Conservation (phyloP, 1,140 invertebrate species). For the Augochlora pura region DNA sequence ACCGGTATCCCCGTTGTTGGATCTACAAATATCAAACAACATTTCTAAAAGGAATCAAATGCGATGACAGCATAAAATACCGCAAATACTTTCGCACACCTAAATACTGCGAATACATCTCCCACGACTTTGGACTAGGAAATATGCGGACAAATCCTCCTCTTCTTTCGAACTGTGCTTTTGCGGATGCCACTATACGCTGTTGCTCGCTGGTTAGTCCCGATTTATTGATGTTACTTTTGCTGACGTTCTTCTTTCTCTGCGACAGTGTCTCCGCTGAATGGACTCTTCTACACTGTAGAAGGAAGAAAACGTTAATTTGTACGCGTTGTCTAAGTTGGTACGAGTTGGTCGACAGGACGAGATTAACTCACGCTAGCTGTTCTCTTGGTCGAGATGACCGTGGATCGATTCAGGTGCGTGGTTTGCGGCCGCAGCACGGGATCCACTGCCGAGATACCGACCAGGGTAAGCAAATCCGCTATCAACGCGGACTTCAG, state of each 20-base stretch:
- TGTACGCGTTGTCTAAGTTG: not conserved
- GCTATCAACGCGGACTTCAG: conserved; percentile 95
- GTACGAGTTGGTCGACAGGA: too few relatives aligned
- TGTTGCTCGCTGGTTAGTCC: conserved; percentile 88
- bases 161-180: conserved; percentile 90
- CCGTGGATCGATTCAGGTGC: conserved; percentile 62
- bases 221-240: conserved; percentile 74
- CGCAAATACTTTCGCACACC: conserved; percentile 76
- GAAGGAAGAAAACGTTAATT: conserved; percentile 7
- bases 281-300: conserved; percentile 82
- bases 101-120: conserved; percentile 87
- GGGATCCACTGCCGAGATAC: conserved; percentile 90
- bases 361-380: conserved; percentile 63
- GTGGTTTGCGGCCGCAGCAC: conserved; percentile 81
- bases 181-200: conserved; percentile 87
- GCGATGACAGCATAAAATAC: not conserved
- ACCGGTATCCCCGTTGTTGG: conserved; percentile 86
- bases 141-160: conserved; percentile 96
- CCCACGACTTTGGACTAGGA: conserved; percentile 93
- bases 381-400: conserved; percentile 69
- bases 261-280: conserved; percentile 84
- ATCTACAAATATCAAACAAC: conserved; percentile 80
- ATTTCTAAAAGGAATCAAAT: not conserved
- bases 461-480: conserved; percentile 94
- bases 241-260: conserved; percentile 70